Base-by-base conservation (phyloP, 2,797 vertebrate genomes). In the Anniella stebbinsi region DNA sequence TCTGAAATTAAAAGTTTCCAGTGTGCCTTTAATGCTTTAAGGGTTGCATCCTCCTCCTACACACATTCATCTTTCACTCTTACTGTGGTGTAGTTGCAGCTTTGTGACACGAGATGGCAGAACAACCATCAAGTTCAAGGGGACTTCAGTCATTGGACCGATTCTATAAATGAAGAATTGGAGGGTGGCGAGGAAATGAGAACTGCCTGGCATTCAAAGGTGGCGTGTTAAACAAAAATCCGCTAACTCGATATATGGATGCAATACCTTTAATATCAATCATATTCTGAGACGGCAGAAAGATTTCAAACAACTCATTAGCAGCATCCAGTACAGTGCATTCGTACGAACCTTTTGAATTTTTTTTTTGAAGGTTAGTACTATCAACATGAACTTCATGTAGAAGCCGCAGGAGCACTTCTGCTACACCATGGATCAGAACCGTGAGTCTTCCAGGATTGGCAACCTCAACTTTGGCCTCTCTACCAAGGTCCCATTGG, bases 101-200 rank as follows among this genome's bases (percentile, higher is more conserved):
- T 89, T 92, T 70, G 0, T 4, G 72, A 93, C 97, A 97, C 97
- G 92, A 97, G 97, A 95, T 96, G 97, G 97, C 97, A 95, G 54
- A 93, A 94, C 73, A 97, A 94, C 89, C 95, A 93, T 93, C 91
- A 9, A 92, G 17, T 92, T 94, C 81, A 81, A 86, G 6, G 2
- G 0, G 57, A 80, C 82, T 69, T 1, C 60, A 51, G 2, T 63
- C 6, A 45, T 45, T 15, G 30, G 76, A 7, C 4, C 10, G 17
- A 25, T 60, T 51, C 66, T 69, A n/a, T 4, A 67, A 88, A 83
- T 60, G 63, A 60, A 41, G 18, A 3, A 15, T 38, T 1, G 33
- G n/a, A 76, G 23, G 69, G 38, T 67, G 69, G 84, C 30, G n/a
- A 80, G 69, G 63, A 90, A 28, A 41, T 23, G 41, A 89, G 10